Percentiles rank a stretch among this genome's conserved stretches.
phyloP scores from a whole-genome alignment of 2,797 vertebrate genomes.

The Lepus oiostolus region DNA sequence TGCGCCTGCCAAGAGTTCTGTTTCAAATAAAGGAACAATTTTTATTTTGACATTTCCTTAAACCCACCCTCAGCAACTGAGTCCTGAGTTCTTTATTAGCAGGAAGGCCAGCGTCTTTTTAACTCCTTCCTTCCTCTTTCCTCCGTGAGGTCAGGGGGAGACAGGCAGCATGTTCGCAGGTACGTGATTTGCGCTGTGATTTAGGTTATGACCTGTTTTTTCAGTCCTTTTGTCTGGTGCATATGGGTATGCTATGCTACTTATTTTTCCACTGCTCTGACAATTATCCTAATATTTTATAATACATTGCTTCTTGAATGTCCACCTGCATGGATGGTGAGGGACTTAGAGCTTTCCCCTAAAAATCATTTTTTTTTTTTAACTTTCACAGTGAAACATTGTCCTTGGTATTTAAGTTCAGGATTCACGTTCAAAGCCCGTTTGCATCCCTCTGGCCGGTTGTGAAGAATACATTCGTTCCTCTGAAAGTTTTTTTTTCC shows the following conservation, averaged over 20 bases:
- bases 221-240: slow-evolving; percentile 12
- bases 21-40: slow-evolving; percentile 85
- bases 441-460: slow-evolving; percentile 69
- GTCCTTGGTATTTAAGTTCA: slow-evolving; percentile 42
- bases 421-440: slow-evolving; percentile 73
- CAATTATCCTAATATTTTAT: background rate
- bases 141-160: slow-evolving; percentile 74
- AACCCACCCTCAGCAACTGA: slow-evolving; percentile 77
- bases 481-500: slow-evolving; percentile 67
- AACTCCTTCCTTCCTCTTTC: slow-evolving; percentile 68
- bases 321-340: slow-evolving; percentile 6
- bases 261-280: slow-evolving; percentile 34
- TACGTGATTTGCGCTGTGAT: background rate
- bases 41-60: slow-evolving; percentile 86
- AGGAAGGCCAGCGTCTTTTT: slow-evolving; percentile 75
- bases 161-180: slow-evolving; percentile 55
- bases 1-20: slow-evolving; percentile 80
- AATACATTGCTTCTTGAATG: slow-evolving; percentile 45
- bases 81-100: slow-evolving; percentile 71
- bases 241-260: background rate
- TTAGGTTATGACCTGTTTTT: slow-evolving; percentile 36
- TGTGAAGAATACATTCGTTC: slow-evolving; percentile 38
- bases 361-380: background rate
- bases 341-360: slow-evolving; percentile 63
- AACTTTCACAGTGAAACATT: slow-evolving; percentile 53